Conservation (phyloP, 2,113 vertebrate species). For the Periophthalmodon schlosseri region DNA sequence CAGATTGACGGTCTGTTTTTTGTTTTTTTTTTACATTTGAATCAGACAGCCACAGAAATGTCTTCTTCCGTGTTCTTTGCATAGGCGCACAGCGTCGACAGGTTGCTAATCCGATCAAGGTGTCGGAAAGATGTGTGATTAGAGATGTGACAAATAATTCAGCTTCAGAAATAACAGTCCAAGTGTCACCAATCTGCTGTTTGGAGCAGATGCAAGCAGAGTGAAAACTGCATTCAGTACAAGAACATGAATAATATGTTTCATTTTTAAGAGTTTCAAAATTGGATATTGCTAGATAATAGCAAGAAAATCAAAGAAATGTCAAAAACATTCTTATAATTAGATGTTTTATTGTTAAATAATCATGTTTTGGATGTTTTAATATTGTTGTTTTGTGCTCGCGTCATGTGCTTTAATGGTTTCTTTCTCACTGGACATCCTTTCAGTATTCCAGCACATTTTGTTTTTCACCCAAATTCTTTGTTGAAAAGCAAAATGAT, state of each 20-base stretch:
- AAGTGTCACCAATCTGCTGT: slow-evolving; percentile 28
- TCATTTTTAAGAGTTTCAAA: background rate
- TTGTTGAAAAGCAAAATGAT: slow-evolving; percentile 37
- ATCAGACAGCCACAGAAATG: slow-evolving; percentile 25
- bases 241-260: background rate
- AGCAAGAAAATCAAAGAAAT: background rate
- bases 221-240: background rate
- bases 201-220: slow-evolving; percentile 38
- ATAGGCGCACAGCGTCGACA: slow-evolving; percentile 21
- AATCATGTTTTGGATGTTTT: background rate
- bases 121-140: slow-evolving; percentile 44
- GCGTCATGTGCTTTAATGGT: slow-evolving; percentile 12
- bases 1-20: slow-evolving; percentile 33
- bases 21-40: slow-evolving; percentile 27
- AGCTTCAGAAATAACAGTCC: slow-evolving; percentile 43
- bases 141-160: slow-evolving; percentile 50
- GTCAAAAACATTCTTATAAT: background rate
- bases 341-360: background rate
- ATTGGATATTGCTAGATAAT: background rate
- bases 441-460: slow-evolving; percentile 41
- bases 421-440: slow-evolving; percentile 24
- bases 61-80: background rate
- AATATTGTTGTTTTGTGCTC: slow-evolving; percentile 8
- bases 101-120: slow-evolving; percentile 44
- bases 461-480: slow-evolving; percentile 42